Evolutionary conservation across 2,113 vertebrate species (phyloP).

Genomic region (Myiagra hebetior): DNA sequence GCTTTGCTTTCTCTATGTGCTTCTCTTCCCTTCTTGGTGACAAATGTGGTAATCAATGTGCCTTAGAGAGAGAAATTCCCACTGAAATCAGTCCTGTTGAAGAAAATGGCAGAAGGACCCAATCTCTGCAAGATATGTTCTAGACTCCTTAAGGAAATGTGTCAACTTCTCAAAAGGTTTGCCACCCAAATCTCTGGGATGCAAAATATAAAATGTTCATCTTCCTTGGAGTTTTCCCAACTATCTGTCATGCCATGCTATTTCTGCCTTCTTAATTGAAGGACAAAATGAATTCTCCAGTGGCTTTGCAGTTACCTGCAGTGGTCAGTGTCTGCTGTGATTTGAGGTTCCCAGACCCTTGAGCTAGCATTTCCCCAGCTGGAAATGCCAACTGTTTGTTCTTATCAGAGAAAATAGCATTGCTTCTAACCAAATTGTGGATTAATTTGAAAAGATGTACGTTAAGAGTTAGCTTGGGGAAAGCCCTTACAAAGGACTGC

Average conservation of each 20-base stretch:
- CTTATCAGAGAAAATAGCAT: not conserved
- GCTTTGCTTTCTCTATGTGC: not conserved
- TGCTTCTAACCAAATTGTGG: not conserved
- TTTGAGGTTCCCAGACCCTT: not conserved
- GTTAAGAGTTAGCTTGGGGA: not conserved
- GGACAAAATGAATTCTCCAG: not conserved
- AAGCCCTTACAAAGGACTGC: not conserved
- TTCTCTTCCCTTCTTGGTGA: not conserved
- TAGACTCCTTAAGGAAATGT: not conserved
- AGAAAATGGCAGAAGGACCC: not conserved
- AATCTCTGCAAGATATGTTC: not conserved
- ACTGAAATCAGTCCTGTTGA: not conserved
- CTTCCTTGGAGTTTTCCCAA: not conserved
- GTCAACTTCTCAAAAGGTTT: not conserved
- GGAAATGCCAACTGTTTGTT: not conserved
- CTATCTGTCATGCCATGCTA: not conserved
- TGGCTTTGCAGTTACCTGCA: not conserved
- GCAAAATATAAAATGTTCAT: not conserved
- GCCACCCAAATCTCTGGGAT: not conserved
- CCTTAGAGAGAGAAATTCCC: not conserved
- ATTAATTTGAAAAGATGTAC: not conserved
- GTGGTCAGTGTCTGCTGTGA: not conserved
- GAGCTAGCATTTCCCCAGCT: not conserved
- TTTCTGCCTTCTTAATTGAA: not conserved
- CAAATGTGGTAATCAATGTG: not conserved